Percentiles rank a stretch among this genome's conserved stretches.
phyloP scores from a whole-genome alignment of 2,797 vertebrate genomes.

The Helostoma temminkii region DNA sequence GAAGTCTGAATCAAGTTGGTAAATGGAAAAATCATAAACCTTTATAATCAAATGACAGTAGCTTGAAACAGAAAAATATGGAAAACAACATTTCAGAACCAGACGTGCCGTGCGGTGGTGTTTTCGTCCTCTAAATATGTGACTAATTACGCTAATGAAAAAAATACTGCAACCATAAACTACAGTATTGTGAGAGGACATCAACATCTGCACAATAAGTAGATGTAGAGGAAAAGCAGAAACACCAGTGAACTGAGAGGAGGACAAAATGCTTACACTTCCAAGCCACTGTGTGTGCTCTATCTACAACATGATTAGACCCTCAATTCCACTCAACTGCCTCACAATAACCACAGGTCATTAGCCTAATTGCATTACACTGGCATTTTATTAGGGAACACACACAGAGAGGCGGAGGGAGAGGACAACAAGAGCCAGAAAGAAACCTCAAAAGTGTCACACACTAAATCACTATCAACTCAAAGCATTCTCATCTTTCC shows the following conservation, averaged over 20 bases:
- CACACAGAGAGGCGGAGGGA: constrained; percentile 39
- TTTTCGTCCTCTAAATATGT: constrained; percentile 47
- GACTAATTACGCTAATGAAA: constrained; percentile 43
- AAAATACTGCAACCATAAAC: constrained; percentile 28
- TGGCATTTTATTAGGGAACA: constrained; percentile 58
- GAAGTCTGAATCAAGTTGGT: constrained; percentile 16
- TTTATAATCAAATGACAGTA: constrained; percentile 42
- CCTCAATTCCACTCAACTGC: constrained; percentile 38
- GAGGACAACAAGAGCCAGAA: constrained; percentile 23
- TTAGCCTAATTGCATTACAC: constrained; percentile 68
- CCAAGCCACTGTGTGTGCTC: constrained; percentile 18
- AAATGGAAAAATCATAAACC: constrained; percentile 40
- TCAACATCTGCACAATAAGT: constrained; percentile 27
- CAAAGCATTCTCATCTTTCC: constrained; percentile 72
- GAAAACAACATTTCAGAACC: constrained; percentile 41
- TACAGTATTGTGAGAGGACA: not conserved
- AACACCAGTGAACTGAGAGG: constrained; percentile 17
- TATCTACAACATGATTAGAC: constrained; percentile 43
- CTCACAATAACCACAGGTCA: constrained; percentile 62
- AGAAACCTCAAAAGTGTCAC: constrained; percentile 48
- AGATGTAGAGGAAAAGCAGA: constrained; percentile 13
- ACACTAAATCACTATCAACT: constrained; percentile 69
- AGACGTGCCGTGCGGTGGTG: constrained; percentile 41
- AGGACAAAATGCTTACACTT: constrained; percentile 17
- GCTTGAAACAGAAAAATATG: constrained; percentile 40